Percentiles rank a stretch among this genome's conserved stretches.
These are phyloP conservation scores for Baccha elongata DNA, from an alignment of 2,888 invertebrate genomes.

Conservation along the genomic window DNA sequence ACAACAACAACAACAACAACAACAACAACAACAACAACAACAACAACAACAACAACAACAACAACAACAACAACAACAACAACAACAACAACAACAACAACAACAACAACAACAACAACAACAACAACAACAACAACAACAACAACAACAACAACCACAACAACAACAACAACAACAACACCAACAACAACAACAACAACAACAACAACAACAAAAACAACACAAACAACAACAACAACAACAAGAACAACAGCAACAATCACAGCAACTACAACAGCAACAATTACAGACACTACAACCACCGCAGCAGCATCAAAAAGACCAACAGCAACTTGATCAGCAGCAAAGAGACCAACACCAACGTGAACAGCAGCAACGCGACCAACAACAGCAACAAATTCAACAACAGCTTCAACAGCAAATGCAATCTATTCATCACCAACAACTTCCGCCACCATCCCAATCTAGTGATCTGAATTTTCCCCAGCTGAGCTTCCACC, in stretches of 20 bases:
- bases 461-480: slow-evolving; percentile 74
- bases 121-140: slow-evolving; percentile 72
- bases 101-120: slow-evolving; percentile 14
- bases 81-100: slow-evolving; percentile 18
- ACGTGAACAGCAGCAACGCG: slow-evolving; percentile 44
- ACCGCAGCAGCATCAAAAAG: slow-evolving; percentile 72
- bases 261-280: slow-evolving; percentile 4
- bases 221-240: slow-evolving; percentile 74
- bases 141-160: slow-evolving; percentile 71
- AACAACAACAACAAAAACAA: slow-evolving; percentile 74
- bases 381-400: slow-evolving; percentile 35
- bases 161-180: slow-evolving; percentile 29
- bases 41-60: slow-evolving; percentile 72
- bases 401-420: slow-evolving; percentile 51
- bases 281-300: too few relatives aligned
- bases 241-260: slow-evolving; percentile 33
- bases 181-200: slow-evolving; percentile 1
- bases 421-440: slow-evolving; percentile 56
- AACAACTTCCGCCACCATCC: slow-evolving; percentile 72
- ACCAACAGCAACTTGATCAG: slow-evolving; percentile 56
- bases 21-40: slow-evolving; percentile 12
- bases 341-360: slow-evolving; percentile 43
- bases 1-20: slow-evolving; percentile 20
- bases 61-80: slow-evolving; percentile 73
- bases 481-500: slow-evolving; percentile 73